Conservation (phyloP, 2,113 vertebrate genomes). For the Cyrtonyx montezumae region DNA sequence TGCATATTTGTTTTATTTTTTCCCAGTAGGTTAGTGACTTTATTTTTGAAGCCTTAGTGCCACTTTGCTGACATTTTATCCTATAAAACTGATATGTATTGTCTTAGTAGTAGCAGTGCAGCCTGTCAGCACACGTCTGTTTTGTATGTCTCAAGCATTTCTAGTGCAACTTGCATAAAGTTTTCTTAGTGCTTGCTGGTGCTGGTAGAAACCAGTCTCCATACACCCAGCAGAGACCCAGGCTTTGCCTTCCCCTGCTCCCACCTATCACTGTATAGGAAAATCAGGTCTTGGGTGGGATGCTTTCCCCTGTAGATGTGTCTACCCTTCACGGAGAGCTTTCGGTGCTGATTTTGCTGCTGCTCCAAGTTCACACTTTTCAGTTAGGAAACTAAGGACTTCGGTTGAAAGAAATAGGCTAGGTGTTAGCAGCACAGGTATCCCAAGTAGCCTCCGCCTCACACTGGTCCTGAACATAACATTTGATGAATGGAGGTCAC, state of each 20-base stretch:
- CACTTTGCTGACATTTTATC: background rate
- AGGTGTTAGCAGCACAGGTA: background rate
- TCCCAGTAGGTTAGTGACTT: background rate
- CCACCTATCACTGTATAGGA: background rate
- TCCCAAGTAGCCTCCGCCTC: background rate
- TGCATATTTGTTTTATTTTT: constrained; percentile 3
- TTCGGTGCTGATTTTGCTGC: background rate
- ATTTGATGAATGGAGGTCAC: background rate
- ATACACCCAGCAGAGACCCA: background rate
- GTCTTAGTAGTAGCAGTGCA: background rate
- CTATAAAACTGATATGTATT: background rate
- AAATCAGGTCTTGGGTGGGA: background rate
- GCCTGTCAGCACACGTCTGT: background rate
- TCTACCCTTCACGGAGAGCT: background rate
- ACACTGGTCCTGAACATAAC: background rate
- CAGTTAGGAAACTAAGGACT: background rate
- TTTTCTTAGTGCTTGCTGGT: background rate
- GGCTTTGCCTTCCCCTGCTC: background rate
- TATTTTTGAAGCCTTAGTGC: background rate
- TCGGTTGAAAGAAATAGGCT: background rate
- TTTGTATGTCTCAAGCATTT: background rate
- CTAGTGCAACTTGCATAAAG: background rate
- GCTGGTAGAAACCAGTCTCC: background rate
- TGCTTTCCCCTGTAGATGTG: background rate
- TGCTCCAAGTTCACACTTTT: background rate